These are phyloP conservation scores for Solea solea DNA, from an alignment of 2,113 vertebrate species.

Conservation along the genomic window DNA sequence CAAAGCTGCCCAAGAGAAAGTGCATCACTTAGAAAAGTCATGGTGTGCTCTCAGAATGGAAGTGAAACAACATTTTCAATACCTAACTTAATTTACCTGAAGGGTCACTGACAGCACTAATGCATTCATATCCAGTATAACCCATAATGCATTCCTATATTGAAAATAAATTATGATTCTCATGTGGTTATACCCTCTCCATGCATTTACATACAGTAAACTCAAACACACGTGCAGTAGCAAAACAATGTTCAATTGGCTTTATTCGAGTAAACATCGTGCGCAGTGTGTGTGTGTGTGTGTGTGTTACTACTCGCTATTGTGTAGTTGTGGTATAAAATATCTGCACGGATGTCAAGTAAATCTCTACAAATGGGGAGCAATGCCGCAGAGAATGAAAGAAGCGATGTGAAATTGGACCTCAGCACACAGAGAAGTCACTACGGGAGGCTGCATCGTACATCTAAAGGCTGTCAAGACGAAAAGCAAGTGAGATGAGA, in stretches of 20 bases:
- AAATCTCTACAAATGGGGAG: slow-evolving; percentile 44
- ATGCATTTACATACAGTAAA: not conserved
- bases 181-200: too few relatives aligned
- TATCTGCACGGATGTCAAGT: slow-evolving; percentile 12
- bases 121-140: not conserved
- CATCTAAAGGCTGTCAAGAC: slow-evolving; percentile 52
- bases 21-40: too few relatives aligned
- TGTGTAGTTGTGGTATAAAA: not conserved
- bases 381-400: slow-evolving; percentile 24
- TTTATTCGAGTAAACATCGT: not conserved
- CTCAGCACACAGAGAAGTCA: slow-evolving; percentile 26
- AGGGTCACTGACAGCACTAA: not conserved
- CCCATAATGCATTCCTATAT: not conserved
- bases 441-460: slow-evolving; percentile 26
- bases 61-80: not conserved
- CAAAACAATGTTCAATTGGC: not conserved
- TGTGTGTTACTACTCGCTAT: not conserved
- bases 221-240: not conserved
- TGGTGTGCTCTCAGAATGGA: not conserved
- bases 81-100: not conserved
- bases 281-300: not conserved
- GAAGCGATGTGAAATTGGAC: slow-evolving; percentile 41
- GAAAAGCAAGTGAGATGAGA: slow-evolving; percentile 27
- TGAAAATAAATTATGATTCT: too few relatives aligned
- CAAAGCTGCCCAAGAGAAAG: not conserved